phyloP scores from a whole-genome alignment of 2,888 invertebrate genomes.

The Leucophenga maculata region DNA sequence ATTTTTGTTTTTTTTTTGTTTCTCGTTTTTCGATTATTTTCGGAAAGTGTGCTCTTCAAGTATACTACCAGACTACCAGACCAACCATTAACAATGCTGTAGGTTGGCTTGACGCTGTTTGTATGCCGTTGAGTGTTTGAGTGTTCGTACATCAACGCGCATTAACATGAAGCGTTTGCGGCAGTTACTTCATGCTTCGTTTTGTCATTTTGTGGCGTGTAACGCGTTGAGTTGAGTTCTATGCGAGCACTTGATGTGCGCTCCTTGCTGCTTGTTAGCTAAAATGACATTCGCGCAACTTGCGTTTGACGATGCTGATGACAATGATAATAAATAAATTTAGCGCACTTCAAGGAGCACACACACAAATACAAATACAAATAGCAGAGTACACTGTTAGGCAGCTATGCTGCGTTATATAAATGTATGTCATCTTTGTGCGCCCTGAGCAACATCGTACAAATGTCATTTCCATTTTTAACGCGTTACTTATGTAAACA shows the following conservation, averaged over 20 bases:
- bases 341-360: slow-evolving; percentile 48
- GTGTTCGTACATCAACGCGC: slow-evolving; percentile 23
- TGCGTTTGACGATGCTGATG: slow-evolving; percentile 49
- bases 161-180: slow-evolving; percentile 25
- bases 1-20: slow-evolving; percentile 3
- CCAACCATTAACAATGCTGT: slow-evolving; percentile 52
- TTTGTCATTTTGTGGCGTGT: slow-evolving; percentile 60
- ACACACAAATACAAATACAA: slow-evolving; percentile 3
- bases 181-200: slow-evolving; percentile 43
- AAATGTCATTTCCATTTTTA: slow-evolving; percentile 46
- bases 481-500: not conserved
- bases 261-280: slow-evolving; percentile 22
- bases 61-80: slow-evolving; percentile 3
- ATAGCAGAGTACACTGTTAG: too few relatives aligned
- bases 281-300: slow-evolving; percentile 45
- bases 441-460: too few relatives aligned
- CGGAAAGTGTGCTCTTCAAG: slow-evolving; percentile 12
- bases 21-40: slow-evolving; percentile 39
- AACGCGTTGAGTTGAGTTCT: slow-evolving; percentile 36
- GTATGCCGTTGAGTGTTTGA: slow-evolving; percentile 47
- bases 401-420: too few relatives aligned
- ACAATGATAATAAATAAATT: slow-evolving; percentile 65
- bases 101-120: slow-evolving; percentile 46
- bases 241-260: slow-evolving; percentile 28
- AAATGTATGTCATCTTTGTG: too few relatives aligned